Conservation (phyloP, 1,140 invertebrate genomes). For the Drosophila teissieri region DNA sequence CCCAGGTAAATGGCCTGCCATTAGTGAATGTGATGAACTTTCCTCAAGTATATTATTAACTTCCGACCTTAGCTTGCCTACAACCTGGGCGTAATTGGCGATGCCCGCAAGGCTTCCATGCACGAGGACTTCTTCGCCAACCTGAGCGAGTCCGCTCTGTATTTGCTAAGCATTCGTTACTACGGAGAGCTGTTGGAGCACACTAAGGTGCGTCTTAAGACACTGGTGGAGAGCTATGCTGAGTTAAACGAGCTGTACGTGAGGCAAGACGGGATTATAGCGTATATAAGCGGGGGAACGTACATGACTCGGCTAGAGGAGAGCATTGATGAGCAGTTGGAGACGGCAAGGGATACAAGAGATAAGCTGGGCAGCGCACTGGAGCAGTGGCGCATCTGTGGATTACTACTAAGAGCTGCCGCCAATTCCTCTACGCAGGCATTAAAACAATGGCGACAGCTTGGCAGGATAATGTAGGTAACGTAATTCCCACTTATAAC, state of each 20-base stretch:
- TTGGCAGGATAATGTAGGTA: conserved; percentile 61
- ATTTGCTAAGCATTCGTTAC: conserved; percentile 70
- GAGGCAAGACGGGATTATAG: conserved; percentile 81
- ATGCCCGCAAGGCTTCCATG: conserved; percentile 80
- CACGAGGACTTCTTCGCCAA: conserved; percentile 84
- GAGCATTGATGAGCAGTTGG: conserved; percentile 74
- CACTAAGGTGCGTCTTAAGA: conserved; percentile 65
- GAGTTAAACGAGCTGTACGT: conserved; percentile 76
- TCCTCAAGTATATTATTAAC: conserved; percentile 6
- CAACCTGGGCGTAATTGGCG: conserved; percentile 75
- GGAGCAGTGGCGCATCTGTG: conserved; percentile 84
- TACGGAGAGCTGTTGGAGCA: conserved; percentile 77
- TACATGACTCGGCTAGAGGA: conserved; percentile 80
- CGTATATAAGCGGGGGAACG: conserved; percentile 77
- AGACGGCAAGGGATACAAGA: conserved; percentile 75
- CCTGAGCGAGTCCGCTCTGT: conserved; percentile 74
- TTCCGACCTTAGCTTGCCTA: conserved; percentile 62
- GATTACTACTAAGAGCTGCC: conserved; percentile 62
- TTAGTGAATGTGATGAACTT: conserved; percentile 30
- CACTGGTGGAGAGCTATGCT: conserved; percentile 66
- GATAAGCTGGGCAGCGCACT: conserved; percentile 78
- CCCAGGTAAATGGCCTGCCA: conserved; percentile 62
- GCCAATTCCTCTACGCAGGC: conserved; percentile 73
- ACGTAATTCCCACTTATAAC: not conserved
- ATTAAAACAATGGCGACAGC: conserved; percentile 69